phyloP scores from a whole-genome alignment of 2,888 invertebrate genomes.

The Macrophya annulata region DNA sequence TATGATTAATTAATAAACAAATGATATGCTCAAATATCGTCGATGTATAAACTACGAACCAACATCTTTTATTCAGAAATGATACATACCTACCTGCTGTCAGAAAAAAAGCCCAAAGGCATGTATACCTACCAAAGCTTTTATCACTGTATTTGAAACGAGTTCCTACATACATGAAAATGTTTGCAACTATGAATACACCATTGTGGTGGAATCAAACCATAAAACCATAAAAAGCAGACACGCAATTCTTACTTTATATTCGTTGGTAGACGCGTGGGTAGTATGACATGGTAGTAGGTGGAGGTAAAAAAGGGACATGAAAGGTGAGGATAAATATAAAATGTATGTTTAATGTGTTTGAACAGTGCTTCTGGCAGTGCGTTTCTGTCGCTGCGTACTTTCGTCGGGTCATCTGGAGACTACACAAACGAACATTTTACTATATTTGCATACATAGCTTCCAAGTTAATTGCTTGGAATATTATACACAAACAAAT shows the following conservation, averaged over 20 bases:
- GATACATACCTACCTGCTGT: neutral
- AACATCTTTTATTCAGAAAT: neutral
- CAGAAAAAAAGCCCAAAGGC: neutral
- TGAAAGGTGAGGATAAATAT: conserved; percentile 27
- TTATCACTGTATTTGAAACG: neutral
- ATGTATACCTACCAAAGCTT: neutral
- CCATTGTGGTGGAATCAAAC: neutral
- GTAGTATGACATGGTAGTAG: neutral
- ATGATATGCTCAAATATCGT: neutral
- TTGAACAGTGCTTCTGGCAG: neutral
- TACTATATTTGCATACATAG: neutral
- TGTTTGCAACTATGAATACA: neutral
- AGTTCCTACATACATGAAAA: neutral
- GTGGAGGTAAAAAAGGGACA: neutral
- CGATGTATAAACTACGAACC: neutral
- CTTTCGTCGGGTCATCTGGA: neutral
- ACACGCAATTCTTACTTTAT: neutral
- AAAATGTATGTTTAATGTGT: conserved; percentile 39
- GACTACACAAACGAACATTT: neutral
- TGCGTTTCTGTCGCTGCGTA: neutral
- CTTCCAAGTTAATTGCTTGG: conserved; percentile 18
- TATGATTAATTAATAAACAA: conserved; percentile 35
- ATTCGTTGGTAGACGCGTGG: neutral
- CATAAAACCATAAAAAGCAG: neutral
- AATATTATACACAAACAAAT: neutral